Conservation (phyloP, 1,140 invertebrate genomes). For the Papilio polyxenes region DNA sequence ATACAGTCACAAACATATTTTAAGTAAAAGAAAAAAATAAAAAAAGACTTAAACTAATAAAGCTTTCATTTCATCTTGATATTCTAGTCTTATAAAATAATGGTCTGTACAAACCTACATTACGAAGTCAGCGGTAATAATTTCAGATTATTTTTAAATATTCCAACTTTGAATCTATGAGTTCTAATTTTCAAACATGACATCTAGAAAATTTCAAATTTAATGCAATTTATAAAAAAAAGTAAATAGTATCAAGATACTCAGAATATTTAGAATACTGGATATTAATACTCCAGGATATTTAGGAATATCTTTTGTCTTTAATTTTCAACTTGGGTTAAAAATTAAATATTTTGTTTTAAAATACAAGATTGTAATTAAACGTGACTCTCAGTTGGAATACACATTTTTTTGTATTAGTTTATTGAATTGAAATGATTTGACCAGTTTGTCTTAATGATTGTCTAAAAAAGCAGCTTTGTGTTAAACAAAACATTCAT, state of each 20-base stretch:
- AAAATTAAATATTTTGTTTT: no score
- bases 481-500: conserved; percentile 55
- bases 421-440: background rate
- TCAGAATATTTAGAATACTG: no score
- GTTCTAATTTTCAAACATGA: background rate
- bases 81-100: conserved; percentile 47
- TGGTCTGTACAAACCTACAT: conserved; percentile 26
- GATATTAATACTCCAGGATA: no score
- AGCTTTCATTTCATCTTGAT: conserved; percentile 69
- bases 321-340: no score
- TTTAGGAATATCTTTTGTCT: no score
- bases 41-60: conserved; percentile 67
- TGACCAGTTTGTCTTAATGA: background rate
- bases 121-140: background rate
- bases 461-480: conserved; percentile 41
- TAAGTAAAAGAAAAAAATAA: conserved; percentile 16
- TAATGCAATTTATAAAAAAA: background rate
- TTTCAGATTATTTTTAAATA: background rate
- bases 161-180: conserved; percentile 13
- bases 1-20: conserved; percentile 35
- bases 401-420: background rate
- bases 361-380: background rate
- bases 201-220: background rate
- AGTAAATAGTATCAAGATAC: no score
- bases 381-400: conserved; percentile 20